A percentile compares a stretch with the other conserved stretches of the same genome.
phyloP scores from a whole-genome alignment of 1,140 invertebrate species.

The Zaprionus inermis region DNA sequence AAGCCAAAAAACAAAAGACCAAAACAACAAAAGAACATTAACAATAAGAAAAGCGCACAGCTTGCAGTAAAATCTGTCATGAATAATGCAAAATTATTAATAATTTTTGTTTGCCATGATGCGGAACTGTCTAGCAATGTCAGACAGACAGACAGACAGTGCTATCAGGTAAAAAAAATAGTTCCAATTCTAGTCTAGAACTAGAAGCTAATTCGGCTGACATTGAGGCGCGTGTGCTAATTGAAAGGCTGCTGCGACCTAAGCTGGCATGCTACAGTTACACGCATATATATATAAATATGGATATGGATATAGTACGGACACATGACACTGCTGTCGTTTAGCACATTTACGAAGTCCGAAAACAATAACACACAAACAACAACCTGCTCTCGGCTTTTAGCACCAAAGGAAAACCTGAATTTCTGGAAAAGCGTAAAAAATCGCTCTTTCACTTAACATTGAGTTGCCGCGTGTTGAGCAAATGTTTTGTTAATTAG shows the following conservation, averaged over 20 bases:
- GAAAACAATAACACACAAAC: constrained; percentile 7
- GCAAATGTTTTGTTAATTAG: constrained; percentile 9
- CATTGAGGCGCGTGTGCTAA: constrained; percentile 48
- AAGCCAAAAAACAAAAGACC: constrained; percentile 2
- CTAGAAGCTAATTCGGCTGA: constrained; percentile 14
- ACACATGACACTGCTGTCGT: constrained; percentile 25
- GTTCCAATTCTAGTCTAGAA: constrained; percentile 12
- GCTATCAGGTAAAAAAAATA: neutral
- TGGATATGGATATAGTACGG: constrained; percentile 1
- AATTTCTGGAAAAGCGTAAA: neutral
- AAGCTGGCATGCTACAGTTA: constrained; percentile 22
- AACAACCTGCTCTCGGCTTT: constrained; percentile 28
- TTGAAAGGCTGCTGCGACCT: constrained; percentile 40
- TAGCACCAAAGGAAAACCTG: constrained; percentile 34
- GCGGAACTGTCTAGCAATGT: constrained; percentile 60
- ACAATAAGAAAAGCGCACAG: constrained; percentile 39
- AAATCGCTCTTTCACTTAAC: neutral
- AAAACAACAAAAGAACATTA: constrained; percentile 9
- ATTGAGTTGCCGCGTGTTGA: neutral
- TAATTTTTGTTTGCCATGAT: constrained; percentile 34
- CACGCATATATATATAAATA: constrained; percentile 5
- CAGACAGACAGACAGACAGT: neutral
- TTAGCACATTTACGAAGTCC: constrained; percentile 36
- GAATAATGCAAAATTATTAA: constrained; percentile 63
- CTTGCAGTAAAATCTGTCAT: constrained; percentile 49